Evolutionary conservation across 2,797 vertebrate species (phyloP), one percentile per base, ranked within the genome.

Genomic region (Tinamus major): DNA sequence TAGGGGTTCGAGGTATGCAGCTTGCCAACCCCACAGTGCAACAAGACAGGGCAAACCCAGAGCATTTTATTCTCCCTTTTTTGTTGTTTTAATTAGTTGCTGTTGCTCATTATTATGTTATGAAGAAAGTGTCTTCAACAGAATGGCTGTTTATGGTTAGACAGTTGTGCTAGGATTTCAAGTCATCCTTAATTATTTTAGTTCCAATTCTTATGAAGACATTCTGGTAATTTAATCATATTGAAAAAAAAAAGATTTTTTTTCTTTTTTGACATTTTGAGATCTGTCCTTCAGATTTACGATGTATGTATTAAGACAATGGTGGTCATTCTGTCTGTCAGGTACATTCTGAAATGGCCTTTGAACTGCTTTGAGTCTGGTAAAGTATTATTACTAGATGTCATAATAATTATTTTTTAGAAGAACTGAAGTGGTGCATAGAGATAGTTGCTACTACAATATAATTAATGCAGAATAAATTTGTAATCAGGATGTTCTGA

Each of bases 401-500:
- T 74, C 51, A 19, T 14, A 61, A 49, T 35, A 51, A n/a, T 75
- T 49, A 27, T 46, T 76, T 86, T 69, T 65, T 18, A 1, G 33
- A 77, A 86, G 55, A 15, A 75, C 44, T 64, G 24, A 79, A 76
- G 70, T 61, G 72, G 20, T 24, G 13, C 93, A 56, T 15, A 92
- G 92, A 95, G 71, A 67, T 42, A 55, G 51, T 85, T 89, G 76
- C 63, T 48, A 48, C 80, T 70, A 3, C 29, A 72, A 62, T 56
- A 17, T 89, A 93, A 96, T 95, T 90, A 93, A 88, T 39, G 61
- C 80, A 70, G 80, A 90, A 72, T 59, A 92, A 79, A 93, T 93
- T 42, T 51, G 84, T 26, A 96, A 95, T 95, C 95, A 96, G 89
- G 84, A 94, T 90, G 89, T 90, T 92, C 62, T 95, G 93, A 95